Conservation (phyloP, 2,113 vertebrate genomes). For the Gadus macrocephalus region DNA sequence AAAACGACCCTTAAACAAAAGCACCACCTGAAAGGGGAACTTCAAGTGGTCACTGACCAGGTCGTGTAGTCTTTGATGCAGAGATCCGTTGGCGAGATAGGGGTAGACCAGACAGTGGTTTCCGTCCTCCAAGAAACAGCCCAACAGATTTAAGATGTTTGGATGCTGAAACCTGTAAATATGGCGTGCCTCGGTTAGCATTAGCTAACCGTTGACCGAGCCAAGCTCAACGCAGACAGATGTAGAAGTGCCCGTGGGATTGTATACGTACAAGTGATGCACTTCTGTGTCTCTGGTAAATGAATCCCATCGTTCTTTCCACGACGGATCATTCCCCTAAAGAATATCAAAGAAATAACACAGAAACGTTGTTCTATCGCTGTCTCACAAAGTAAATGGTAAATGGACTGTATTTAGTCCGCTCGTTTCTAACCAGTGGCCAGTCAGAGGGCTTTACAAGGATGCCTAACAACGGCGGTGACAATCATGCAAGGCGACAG, state of each 20-base stretch:
- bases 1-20: no score
- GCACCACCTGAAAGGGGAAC: no score
- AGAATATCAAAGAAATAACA: background rate
- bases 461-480: no score
- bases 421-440: no score
- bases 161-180: conserved; percentile 60
- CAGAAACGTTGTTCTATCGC: no score
- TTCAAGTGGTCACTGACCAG: conserved; percentile 20
- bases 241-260: background rate
- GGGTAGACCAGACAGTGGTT: conserved; percentile 71
- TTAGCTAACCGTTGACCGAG: no score
- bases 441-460: no score
- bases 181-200: no score
- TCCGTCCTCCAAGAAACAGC: conserved; percentile 62
- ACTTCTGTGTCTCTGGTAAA: conserved; percentile 74
- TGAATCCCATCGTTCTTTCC: conserved; percentile 68
- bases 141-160: conserved; percentile 66
- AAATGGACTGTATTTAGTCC: no score
- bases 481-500: no score
- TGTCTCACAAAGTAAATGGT: no score
- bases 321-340: conserved; percentile 45
- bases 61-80: conserved; percentile 66
- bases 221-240: no score
- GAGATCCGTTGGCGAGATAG: conserved; percentile 69
- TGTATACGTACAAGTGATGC: conserved; percentile 67